A percentile compares a stretch with the other conserved stretches of the same genome.
phyloP scores from a whole-genome alignment of 1,140 invertebrate genomes.

The Drosophila baimaii region DNA sequence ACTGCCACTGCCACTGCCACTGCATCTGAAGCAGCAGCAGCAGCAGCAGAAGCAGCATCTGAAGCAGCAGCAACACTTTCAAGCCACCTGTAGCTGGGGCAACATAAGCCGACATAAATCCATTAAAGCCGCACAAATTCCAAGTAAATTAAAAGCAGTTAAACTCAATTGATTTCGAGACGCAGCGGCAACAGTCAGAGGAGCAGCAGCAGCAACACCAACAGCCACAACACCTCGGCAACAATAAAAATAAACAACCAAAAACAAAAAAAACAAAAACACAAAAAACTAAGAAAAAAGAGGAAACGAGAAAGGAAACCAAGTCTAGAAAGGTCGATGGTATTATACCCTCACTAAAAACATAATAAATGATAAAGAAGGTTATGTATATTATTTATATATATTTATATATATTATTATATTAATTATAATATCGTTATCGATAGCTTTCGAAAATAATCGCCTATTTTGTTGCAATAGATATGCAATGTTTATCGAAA shows the following conservation, averaged over 20 bases:
- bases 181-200: constrained; percentile 52
- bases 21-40: constrained; percentile 12
- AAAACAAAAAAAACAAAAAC: constrained; percentile 47
- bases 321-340: background rate
- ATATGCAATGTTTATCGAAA: too few species aligned
- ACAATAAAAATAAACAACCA: constrained; percentile 81
- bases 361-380: too few species aligned
- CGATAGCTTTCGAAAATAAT: too few species aligned
- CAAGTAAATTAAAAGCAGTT: constrained; percentile 82
- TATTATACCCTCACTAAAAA: background rate
- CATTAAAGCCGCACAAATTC: constrained; percentile 80
- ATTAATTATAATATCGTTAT: too few species aligned
- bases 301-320: constrained; percentile 32
- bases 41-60: constrained; percentile 36
- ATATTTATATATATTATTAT: too few species aligned
- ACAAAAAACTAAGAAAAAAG: background rate
- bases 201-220: constrained; percentile 23
- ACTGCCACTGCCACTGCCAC: constrained; percentile 17
- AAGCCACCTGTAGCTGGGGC: constrained; percentile 41
- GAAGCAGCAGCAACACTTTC: constrained; percentile 27
- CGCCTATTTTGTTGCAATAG: too few species aligned
- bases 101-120: constrained; percentile 79
- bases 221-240: constrained; percentile 62
- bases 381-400: too few species aligned
- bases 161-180: constrained; percentile 81